Evolutionary conservation across 1,140 invertebrate species (phyloP).

Genomic region (Centruroides vittatus): DNA sequence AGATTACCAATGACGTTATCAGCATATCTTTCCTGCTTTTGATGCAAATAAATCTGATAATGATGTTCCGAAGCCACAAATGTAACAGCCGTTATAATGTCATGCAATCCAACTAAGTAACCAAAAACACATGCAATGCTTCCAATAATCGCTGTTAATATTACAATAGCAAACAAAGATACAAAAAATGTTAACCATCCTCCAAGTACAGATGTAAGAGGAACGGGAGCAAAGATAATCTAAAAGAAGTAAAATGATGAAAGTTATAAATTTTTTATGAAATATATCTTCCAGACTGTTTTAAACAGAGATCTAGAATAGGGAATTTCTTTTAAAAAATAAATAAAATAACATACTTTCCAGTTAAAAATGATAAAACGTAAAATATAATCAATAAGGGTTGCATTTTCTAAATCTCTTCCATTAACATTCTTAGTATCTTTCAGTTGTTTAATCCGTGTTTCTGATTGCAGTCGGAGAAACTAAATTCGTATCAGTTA

Average conservation of each 20-base stretch:
- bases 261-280: too few species aligned
- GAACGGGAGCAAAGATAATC: slow-evolving; percentile 43
- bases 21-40: slow-evolving; percentile 34
- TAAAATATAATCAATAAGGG: slow-evolving; percentile 35
- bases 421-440: slow-evolving; percentile 49
- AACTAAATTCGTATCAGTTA: slow-evolving; percentile 44
- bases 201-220: slow-evolving; percentile 39
- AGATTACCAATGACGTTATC: slow-evolving; percentile 39
- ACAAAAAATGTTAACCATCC: slow-evolving; percentile 46
- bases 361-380: slow-evolving; percentile 32
- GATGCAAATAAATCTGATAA: slow-evolving; percentile 49
- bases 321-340: too few species aligned
- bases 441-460: slow-evolving; percentile 42
- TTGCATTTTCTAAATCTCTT: slow-evolving; percentile 43
- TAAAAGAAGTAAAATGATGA: slow-evolving; percentile 23
- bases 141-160: slow-evolving; percentile 44
- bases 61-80: slow-evolving; percentile 56
- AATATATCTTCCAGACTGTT: too few species aligned
- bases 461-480: slow-evolving; percentile 39
- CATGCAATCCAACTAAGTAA: slow-evolving; percentile 41
- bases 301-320: too few species aligned
- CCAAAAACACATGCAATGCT: slow-evolving; percentile 48
- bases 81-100: slow-evolving; percentile 48
- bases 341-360: slow-evolving; percentile 31
- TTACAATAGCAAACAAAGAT: slow-evolving; percentile 40